A percentile compares a stretch with the other conserved stretches of the same genome.
Conservation (phyloP, 1,140 invertebrate genomes). For the Cyphomyrmex costatus region DNA sequence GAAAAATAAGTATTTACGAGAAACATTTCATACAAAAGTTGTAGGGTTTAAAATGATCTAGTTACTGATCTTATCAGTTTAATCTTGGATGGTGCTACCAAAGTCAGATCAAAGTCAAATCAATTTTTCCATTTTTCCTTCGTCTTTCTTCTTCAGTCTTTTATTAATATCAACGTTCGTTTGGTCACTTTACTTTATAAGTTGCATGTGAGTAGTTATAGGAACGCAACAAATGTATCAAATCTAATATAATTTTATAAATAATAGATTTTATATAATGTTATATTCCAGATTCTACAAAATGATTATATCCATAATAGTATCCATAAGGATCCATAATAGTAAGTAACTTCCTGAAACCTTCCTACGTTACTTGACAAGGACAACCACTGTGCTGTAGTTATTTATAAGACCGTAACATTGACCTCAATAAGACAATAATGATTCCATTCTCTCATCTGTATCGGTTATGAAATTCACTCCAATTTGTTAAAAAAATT, state of each 20-base stretch:
- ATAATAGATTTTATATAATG: neutral
- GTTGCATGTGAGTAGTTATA: neutral
- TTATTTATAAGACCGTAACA: conserved; percentile 80
- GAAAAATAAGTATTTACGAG: too few relatives aligned
- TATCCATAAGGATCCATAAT: neutral
- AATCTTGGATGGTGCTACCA: too few relatives aligned
- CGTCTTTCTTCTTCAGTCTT: too few relatives aligned
- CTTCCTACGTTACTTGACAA: conserved; percentile 68
- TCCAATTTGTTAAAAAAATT: neutral
- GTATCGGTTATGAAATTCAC: neutral
- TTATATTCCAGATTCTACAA: neutral
- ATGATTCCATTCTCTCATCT: conserved; percentile 70
- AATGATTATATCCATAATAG: neutral
- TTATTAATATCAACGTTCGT: neutral
- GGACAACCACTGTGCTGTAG: conserved; percentile 79
- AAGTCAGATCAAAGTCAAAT: too few relatives aligned
- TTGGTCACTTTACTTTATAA: neutral
- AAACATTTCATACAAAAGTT: too few relatives aligned
- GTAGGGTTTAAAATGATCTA: too few relatives aligned
- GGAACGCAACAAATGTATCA: neutral
- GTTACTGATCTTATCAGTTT: too few relatives aligned
- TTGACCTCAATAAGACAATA: conserved; percentile 80
- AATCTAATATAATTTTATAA: neutral
- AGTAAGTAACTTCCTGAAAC: conserved; percentile 57
- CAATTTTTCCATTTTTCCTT: too few relatives aligned